Conservation (phyloP, 2,888 invertebrate genomes). For the Mechanitis mazaeus region DNA sequence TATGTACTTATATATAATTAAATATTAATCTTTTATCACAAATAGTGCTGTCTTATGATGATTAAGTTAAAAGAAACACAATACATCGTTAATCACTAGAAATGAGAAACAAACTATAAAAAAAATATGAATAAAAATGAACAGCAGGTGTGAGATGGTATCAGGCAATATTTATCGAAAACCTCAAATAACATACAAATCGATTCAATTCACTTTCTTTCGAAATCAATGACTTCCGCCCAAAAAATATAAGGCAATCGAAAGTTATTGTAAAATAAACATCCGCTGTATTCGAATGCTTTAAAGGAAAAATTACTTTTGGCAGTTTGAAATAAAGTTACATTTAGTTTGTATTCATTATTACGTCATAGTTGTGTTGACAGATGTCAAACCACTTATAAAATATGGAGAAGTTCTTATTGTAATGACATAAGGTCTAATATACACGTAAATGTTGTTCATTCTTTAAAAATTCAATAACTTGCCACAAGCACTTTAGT, state of each 20-base stretch:
- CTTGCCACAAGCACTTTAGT: conserved; percentile 53
- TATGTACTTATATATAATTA: no score
- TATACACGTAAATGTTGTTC: conserved; percentile 16
- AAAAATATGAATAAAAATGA: neutral
- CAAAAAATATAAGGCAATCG: conserved; percentile 31
- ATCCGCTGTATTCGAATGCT: neutral
- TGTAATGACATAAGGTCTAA: conserved; percentile 26
- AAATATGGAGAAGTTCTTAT: conserved; percentile 8
- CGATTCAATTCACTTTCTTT: conserved; percentile 27
- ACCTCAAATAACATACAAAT: conserved; percentile 21
- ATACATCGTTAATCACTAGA: no score
- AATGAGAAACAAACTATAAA: neutral
- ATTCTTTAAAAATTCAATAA: conserved; percentile 62
- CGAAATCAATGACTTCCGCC: conserved; percentile 35
- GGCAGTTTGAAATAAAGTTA: neutral
- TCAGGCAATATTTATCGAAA: neutral
- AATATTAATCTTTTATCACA: no score
- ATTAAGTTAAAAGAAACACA: no score
- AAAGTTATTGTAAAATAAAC: conserved; percentile 25
- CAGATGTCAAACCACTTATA: conserved; percentile 18
- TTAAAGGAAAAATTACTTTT: neutral
- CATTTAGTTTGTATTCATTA: neutral
- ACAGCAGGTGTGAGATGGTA: neutral
- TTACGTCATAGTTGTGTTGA: conserved; percentile 4
- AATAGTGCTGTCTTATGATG: no score